These are phyloP conservation scores for Aplysia californica DNA, from an alignment of 1,140 invertebrate genomes.

Conservation along the genomic window DNA sequence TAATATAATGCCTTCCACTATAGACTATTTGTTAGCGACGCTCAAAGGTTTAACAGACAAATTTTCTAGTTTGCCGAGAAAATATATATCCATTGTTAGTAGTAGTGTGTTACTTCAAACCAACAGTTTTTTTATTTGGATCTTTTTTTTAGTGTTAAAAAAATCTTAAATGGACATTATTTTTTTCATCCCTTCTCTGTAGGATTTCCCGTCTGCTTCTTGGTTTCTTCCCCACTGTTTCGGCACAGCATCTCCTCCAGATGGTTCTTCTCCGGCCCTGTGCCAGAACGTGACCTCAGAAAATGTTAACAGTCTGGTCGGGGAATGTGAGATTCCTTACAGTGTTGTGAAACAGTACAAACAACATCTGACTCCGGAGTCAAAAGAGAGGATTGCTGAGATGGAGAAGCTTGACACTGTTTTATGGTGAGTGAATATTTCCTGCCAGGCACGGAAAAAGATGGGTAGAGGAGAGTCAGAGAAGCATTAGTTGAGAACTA, in stretches of 20 bases:
- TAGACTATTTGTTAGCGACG: too few relatives aligned
- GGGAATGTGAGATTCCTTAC: constrained; percentile 50
- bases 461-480: too few relatives aligned
- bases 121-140: too few relatives aligned
- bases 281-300: constrained; percentile 46
- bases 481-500: too few relatives aligned
- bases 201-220: constrained; percentile 59
- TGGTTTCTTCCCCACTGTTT: constrained; percentile 64
- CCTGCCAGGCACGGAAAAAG: too few relatives aligned
- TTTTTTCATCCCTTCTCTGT: not conserved
- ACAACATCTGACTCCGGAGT: constrained; percentile 41
- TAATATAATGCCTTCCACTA: too few relatives aligned
- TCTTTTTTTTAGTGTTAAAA: not conserved
- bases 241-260: constrained; percentile 45
- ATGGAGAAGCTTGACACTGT: constrained; percentile 55
- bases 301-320: constrained; percentile 56
- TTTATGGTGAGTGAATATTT: constrained; percentile 50
- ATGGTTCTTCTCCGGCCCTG: constrained; percentile 33
- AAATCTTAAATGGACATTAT: not conserved
- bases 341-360: constrained; percentile 49
- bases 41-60: too few relatives aligned
- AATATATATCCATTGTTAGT: too few relatives aligned
- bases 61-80: too few relatives aligned
- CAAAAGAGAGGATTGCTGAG: constrained; percentile 47
- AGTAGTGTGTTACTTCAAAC: too few relatives aligned